Evolutionary conservation across 2,888 invertebrate species (phyloP).

Genomic region (Epicampocera succincta): DNA sequence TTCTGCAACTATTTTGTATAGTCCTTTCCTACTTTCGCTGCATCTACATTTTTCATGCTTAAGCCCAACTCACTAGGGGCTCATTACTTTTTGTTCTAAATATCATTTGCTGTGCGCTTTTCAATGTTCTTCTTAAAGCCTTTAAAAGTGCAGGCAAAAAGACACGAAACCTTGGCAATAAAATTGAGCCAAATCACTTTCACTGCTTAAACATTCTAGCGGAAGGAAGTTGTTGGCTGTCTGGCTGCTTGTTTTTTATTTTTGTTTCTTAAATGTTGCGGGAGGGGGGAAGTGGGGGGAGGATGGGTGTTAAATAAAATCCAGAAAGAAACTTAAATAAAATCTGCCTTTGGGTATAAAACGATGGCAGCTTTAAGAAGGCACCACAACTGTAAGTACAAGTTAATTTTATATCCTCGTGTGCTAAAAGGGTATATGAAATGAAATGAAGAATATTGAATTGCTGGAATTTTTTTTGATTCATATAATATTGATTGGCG

Average conservation of each 20-base stretch:
- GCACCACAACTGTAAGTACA: no score
- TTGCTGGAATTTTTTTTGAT: no score
- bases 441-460: background rate
- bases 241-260: background rate
- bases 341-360: slow-evolving; percentile 48
- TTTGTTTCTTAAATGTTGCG: no score
- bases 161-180: slow-evolving; percentile 59
- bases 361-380: background rate
- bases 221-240: slow-evolving; percentile 51
- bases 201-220: slow-evolving; percentile 36
- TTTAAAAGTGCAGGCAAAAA: slow-evolving; percentile 28
- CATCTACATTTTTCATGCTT: slow-evolving; percentile 20
- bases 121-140: slow-evolving; percentile 43
- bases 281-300: no score
- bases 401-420: no score
- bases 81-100: slow-evolving; percentile 64
- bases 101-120: background rate
- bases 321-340: slow-evolving; percentile 45
- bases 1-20: background rate
- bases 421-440: no score
- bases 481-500: no score
- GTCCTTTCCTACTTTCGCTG: slow-evolving; percentile 55
- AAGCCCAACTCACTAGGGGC: slow-evolving; percentile 56
- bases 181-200: slow-evolving; percentile 66
- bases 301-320: slow-evolving; percentile 29